Conservation (phyloP, 2,113 vertebrate species). For the Pygathrix nemaeus region DNA sequence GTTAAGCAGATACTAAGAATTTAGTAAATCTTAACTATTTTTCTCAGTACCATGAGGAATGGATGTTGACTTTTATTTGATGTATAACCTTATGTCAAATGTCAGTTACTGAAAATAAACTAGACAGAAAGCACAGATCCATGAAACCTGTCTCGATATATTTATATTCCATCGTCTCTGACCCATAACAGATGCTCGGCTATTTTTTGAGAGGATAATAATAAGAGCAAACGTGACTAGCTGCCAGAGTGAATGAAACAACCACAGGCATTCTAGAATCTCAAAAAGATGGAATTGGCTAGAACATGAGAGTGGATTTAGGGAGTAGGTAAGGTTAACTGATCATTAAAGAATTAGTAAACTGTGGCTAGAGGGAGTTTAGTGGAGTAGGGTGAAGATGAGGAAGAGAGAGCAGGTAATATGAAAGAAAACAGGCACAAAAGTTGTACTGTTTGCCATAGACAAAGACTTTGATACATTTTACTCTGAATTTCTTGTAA, state of each 20-base stretch:
- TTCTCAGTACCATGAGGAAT: neutral
- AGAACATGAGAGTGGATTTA: neutral
- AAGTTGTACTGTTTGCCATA: neutral
- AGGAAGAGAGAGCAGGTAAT: neutral
- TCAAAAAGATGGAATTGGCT: neutral
- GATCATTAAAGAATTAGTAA: neutral
- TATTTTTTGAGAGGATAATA: neutral
- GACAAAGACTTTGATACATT: neutral
- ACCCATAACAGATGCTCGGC: neutral
- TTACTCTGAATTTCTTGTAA: neutral
- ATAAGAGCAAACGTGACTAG: neutral
- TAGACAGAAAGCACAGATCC: neutral
- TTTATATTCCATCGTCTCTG: neutral
- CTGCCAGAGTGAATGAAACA: neutral
- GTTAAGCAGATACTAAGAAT: neutral
- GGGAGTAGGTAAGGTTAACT: neutral
- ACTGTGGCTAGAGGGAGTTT: neutral
- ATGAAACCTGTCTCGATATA: neutral
- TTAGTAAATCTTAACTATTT: neutral
- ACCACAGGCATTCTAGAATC: neutral
- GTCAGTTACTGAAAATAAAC: neutral
- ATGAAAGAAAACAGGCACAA: neutral
- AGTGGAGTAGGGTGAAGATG: neutral
- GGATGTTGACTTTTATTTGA: neutral
- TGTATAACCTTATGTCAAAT: neutral